Evolutionary conservation across 53 echinoderm and acorn worm species (phyloP).

Genomic region (Mesocentrotus franciscanus): DNA sequence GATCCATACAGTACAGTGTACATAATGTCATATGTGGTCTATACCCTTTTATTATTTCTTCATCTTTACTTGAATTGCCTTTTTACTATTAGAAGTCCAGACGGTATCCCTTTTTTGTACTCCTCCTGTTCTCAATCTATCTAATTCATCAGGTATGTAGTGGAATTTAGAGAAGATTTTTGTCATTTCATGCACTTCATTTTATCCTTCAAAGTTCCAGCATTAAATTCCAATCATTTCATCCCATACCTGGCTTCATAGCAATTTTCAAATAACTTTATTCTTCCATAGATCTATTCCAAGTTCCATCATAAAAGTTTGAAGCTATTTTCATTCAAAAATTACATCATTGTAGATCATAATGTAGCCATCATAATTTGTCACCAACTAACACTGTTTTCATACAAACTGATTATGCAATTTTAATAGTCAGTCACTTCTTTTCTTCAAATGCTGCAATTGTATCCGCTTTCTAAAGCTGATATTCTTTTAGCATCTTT

Average conservation of each 20-base stretch:
- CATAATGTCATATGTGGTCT: neutral
- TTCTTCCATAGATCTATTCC: neutral
- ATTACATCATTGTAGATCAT: neutral
- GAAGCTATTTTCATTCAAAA: neutral
- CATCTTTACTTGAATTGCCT: neutral
- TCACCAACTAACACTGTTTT: neutral
- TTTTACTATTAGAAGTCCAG: slow-evolving; percentile 41
- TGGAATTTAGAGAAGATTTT: slow-evolving; percentile 1
- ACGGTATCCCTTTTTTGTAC: slow-evolving; percentile 65
- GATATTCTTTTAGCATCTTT: neutral
- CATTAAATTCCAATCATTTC: neutral
- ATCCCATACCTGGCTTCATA: neutral
- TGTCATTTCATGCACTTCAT: neutral
- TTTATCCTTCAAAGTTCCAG: neutral
- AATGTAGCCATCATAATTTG: neutral
- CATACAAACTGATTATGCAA: neutral
- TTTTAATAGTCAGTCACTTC: neutral
- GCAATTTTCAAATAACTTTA: neutral
- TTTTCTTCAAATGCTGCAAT: neutral
- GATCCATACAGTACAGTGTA: neutral
- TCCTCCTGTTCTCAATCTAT: slow-evolving; percentile 63
- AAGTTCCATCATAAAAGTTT: neutral
- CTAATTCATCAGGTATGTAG: slow-evolving; percentile 61
- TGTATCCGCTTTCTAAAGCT: neutral
- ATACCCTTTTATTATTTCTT: neutral